These are phyloP conservation scores for Picathartes gymnocephalus DNA, from an alignment of 2,113 vertebrate species.

Conservation along the genomic window DNA sequence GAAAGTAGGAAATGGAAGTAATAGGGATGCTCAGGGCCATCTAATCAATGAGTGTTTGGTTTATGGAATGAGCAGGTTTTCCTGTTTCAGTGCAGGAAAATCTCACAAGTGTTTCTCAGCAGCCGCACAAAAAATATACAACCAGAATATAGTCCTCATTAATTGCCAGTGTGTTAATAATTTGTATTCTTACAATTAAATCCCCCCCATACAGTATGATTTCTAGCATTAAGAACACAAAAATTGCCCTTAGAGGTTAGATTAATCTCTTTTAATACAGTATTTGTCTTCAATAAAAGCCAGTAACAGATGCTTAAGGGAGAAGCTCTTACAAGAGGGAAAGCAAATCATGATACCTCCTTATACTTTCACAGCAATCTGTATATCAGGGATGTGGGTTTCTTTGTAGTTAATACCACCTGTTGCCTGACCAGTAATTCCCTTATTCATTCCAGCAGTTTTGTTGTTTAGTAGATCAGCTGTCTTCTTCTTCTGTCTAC, in stretches of 20 bases:
- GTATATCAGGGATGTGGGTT: background rate
- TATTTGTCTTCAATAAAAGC: background rate
- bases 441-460: background rate
- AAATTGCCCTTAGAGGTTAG: background rate
- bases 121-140: background rate
- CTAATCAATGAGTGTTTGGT: background rate
- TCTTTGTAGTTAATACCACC: background rate
- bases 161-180: background rate
- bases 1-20: background rate
- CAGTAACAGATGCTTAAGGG: background rate
- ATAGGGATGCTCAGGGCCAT: background rate
- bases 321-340: background rate
- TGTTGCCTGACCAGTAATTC: background rate
- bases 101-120: background rate
- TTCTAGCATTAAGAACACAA: background rate
- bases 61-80: background rate
- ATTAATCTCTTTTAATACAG: background rate
- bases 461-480: background rate
- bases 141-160: background rate
- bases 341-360: background rate
- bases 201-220: background rate
- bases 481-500: background rate
- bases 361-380: background rate
- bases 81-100: background rate
- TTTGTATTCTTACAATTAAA: background rate